Evolutionary conservation across 2,113 vertebrate genomes (phyloP).

Genomic region (Peucedramus taeniatus): DNA sequence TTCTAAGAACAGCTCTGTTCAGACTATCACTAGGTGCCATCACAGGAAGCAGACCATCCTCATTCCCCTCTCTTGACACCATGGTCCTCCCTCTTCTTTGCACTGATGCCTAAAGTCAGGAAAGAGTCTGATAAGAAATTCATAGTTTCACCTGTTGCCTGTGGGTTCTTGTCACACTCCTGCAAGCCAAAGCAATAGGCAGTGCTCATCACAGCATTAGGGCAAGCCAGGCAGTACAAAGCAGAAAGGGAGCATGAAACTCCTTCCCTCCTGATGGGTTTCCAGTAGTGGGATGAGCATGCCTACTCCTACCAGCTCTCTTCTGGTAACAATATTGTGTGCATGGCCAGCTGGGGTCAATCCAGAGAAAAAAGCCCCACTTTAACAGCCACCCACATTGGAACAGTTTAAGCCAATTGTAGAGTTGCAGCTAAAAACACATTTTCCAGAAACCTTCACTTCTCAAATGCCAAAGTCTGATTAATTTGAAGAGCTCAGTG

Average conservation of each 20-base stretch:
- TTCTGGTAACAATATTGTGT: not conserved
- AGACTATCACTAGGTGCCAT: not conserved
- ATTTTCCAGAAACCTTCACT: not conserved
- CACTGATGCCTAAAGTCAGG: not conserved
- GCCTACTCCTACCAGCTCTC: not conserved
- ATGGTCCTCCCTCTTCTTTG: not conserved
- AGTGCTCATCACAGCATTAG: not conserved
- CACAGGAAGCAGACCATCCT: not conserved
- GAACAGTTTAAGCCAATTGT: not conserved
- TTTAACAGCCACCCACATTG: not conserved
- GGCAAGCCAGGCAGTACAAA: rapidly evolving
- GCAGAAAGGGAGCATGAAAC: not conserved
- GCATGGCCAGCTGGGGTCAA: not conserved
- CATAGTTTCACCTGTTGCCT: rapidly evolving
- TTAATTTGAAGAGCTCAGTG: not conserved
- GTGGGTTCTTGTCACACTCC: not conserved
- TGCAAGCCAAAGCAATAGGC: not conserved
- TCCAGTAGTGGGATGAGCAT: not conserved
- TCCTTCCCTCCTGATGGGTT: not conserved
- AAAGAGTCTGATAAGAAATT: not conserved
- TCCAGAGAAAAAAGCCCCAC: not conserved
- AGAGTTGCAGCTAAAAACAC: not conserved
- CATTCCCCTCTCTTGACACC: not conserved
- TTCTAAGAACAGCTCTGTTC: not conserved
- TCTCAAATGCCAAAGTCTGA: not conserved